These are phyloP conservation scores for Etheostoma perlongum DNA, from an alignment of 2,797 vertebrate genomes.

Conservation along the genomic window DNA sequence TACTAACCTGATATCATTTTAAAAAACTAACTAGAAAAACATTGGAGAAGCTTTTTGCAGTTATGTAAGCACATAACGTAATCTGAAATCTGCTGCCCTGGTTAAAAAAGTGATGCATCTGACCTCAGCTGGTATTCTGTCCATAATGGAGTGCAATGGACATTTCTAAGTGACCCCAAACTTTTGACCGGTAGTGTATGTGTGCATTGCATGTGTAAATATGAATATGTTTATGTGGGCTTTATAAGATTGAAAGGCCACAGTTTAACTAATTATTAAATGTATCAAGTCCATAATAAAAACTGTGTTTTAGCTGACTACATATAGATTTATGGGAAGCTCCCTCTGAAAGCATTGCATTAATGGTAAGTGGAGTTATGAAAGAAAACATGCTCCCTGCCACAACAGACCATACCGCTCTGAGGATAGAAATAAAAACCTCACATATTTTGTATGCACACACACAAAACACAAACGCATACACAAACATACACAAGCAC, in stretches of 20 bases:
- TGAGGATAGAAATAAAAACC: background rate
- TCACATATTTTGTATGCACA: conserved; percentile 21
- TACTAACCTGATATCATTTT: too few species aligned
- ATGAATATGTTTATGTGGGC: background rate
- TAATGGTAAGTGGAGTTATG: conserved; percentile 1
- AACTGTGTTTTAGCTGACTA: background rate
- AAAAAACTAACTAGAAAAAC: too few species aligned
- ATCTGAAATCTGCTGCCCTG: too few species aligned
- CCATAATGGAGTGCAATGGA: too few species aligned
- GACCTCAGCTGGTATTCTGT: too few species aligned
- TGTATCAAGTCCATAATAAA: background rate
- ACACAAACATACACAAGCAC: conserved; percentile 4
- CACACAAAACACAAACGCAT: background rate
- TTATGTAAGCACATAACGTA: too few species aligned
- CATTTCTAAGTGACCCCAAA: too few species aligned
- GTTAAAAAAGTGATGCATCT: too few species aligned
- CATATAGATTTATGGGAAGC: conserved; percentile 17
- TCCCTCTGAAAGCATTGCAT: background rate
- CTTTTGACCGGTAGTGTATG: too few species aligned
- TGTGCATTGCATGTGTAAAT: background rate
- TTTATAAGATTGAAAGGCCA: background rate
- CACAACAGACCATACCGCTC: background rate
- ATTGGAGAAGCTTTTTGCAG: too few species aligned
- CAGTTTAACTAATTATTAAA: background rate
- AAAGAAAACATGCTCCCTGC: background rate